phyloP scores from a whole-genome alignment of 53 echinoderm and acorn worm genomes.

The Mesocentrotus franciscanus region DNA sequence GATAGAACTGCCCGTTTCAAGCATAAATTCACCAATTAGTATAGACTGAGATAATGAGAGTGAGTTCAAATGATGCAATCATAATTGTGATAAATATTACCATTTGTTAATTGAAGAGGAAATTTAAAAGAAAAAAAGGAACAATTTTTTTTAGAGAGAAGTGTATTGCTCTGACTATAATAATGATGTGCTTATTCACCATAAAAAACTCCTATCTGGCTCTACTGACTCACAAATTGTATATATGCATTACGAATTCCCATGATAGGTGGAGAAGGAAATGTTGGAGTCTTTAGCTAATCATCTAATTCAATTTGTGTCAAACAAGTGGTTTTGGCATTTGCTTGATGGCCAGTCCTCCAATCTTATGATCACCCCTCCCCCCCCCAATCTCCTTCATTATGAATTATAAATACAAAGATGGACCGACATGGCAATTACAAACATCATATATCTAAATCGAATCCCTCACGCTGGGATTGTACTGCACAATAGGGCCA shows the following conservation, averaged over 20 bases:
- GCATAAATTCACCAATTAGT: neutral
- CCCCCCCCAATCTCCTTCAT: conserved; percentile 20
- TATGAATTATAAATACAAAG: conserved; percentile 46
- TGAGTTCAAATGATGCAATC: neutral
- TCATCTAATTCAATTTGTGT: conserved; percentile 54
- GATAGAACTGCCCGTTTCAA: neutral
- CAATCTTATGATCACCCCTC: neutral
- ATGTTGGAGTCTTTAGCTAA: conserved; percentile 32
- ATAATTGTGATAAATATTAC: conserved; percentile 18
- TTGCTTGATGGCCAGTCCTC: neutral
- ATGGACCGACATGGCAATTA: conserved; percentile 54
- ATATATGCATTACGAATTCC: neutral
- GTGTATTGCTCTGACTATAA: conserved; percentile 10
- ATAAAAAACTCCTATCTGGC: neutral
- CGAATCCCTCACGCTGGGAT: conserved; percentile 44
- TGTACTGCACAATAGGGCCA: conserved; percentile 37
- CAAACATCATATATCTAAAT: conserved; percentile 46
- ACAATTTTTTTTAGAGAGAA: neutral
- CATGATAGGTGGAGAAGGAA: neutral
- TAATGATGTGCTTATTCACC: neutral
- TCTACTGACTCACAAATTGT: conserved; percentile 9
- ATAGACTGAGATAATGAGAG: neutral
- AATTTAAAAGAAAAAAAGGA: neutral
- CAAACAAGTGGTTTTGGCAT: conserved; percentile 61
- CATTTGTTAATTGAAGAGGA: conserved; percentile 47